phyloP scores from a whole-genome alignment of 2,113 vertebrate genomes.

The Vidua macroura region DNA sequence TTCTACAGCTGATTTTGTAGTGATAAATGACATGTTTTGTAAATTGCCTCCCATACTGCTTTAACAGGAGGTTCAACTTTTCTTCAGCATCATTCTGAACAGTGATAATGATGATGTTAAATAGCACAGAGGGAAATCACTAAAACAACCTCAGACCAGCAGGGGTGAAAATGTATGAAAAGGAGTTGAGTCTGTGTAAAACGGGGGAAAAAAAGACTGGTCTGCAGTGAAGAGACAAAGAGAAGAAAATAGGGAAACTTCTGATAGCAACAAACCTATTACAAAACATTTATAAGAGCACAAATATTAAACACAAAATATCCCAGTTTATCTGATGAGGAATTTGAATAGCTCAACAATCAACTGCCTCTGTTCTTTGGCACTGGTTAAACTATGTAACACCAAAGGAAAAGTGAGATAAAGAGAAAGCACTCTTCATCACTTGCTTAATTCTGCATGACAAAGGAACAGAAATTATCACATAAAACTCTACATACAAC shows the following conservation, averaged over 20 bases:
- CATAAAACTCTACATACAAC: background rate
- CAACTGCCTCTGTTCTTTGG: background rate
- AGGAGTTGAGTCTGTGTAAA: background rate
- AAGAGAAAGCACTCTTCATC: background rate
- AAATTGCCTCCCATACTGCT: background rate
- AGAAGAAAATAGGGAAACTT: background rate
- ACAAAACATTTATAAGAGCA: background rate
- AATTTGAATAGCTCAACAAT: background rate
- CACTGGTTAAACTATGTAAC: background rate
- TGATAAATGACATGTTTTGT: background rate
- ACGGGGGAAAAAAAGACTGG: accelerated
- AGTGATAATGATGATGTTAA: background rate
- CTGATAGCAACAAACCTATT: background rate
- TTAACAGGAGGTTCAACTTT: background rate
- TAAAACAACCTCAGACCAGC: background rate
- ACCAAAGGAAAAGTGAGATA: background rate
- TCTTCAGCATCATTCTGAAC: background rate
- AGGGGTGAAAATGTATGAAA: background rate
- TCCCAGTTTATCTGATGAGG: background rate
- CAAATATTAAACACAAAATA: background rate
- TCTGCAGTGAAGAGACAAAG: background rate
- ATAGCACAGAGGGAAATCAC: background rate
- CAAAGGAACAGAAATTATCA: background rate
- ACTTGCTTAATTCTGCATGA: background rate
- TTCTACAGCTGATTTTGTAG: background rate